These are phyloP conservation scores for Orthosia gracilis DNA, from an alignment of 2,888 invertebrate species.

Conservation along the genomic window DNA sequence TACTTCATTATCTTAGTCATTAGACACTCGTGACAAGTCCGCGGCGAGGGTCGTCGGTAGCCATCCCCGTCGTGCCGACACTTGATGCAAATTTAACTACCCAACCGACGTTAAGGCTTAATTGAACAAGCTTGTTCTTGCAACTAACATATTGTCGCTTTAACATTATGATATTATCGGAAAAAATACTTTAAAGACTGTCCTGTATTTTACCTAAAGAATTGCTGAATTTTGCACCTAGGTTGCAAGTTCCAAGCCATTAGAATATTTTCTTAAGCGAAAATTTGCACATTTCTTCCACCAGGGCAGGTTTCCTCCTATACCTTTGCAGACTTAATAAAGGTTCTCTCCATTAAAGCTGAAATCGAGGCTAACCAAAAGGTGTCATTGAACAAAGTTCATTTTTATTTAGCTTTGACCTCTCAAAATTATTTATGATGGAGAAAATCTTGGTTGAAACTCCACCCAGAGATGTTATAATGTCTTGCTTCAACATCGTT, in stretches of 20 bases:
- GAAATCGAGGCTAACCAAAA: conserved; percentile 30
- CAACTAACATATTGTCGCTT: conserved; percentile 46
- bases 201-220: conserved; percentile 7
- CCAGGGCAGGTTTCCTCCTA: background rate
- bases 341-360: conserved; percentile 29
- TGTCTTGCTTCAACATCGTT: conserved; percentile 52
- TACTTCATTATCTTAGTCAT: conserved; percentile 53
- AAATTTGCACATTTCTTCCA: conserved; percentile 28
- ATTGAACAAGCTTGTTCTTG: conserved; percentile 66
- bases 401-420: conserved; percentile 38
- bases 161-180: conserved; percentile 25
- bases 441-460: conserved; percentile 29
- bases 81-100: conserved; percentile 77
- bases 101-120: conserved; percentile 59
- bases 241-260: conserved; percentile 19
- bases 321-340: conserved; percentile 38
- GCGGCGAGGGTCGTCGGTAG: conserved; percentile 34
- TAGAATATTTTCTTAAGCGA: conserved; percentile 20
- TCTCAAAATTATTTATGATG: conserved; percentile 40
- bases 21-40: conserved; percentile 48
- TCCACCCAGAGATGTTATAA: conserved; percentile 27
- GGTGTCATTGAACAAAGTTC: conserved; percentile 32
- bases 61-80: conserved; percentile 41
- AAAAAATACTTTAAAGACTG: conserved; percentile 23
- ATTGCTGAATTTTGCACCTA: conserved; percentile 30